Conservation (phyloP, 2,113 vertebrate species). For the Perccottus glenii region DNA sequence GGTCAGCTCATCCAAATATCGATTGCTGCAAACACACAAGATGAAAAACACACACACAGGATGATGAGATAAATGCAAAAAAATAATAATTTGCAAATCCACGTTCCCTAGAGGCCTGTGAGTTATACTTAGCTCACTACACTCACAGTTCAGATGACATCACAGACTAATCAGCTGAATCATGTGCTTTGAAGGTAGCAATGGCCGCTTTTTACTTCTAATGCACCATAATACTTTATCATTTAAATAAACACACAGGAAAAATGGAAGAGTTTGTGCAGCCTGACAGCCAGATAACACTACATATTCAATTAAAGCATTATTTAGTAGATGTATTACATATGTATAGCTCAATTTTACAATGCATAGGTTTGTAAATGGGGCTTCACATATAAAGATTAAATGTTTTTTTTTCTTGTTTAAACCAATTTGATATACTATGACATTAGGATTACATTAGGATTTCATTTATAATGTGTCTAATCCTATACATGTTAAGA, state of each 20-base stretch:
- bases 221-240: neutral
- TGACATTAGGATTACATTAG: too few relatives aligned
- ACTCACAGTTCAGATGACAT: neutral
- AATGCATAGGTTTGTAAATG: too few relatives aligned
- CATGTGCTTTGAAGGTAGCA: neutral
- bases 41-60: neutral
- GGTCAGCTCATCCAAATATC: slow-evolving; percentile 23
- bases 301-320: neutral
- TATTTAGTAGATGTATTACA: neutral
- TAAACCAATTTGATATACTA: too few relatives aligned
- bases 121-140: slow-evolving; percentile 1
- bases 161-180: slow-evolving; percentile 22
- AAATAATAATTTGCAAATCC: slow-evolving; percentile 29
- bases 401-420: too few relatives aligned
- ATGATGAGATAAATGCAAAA: slow-evolving; percentile 27
- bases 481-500: too few relatives aligned
- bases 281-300: too few relatives aligned
- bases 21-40: neutral
- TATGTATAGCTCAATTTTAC: neutral
- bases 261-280: too few relatives aligned
- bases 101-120: slow-evolving; percentile 13
- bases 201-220: neutral
- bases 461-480: too few relatives aligned
- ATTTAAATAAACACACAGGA: too few relatives aligned
- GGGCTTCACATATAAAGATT: too few relatives aligned